These are phyloP conservation scores for Arnoldichthys spilopterus DNA, from an alignment of 2,797 vertebrate genomes.

Conservation along the genomic window DNA sequence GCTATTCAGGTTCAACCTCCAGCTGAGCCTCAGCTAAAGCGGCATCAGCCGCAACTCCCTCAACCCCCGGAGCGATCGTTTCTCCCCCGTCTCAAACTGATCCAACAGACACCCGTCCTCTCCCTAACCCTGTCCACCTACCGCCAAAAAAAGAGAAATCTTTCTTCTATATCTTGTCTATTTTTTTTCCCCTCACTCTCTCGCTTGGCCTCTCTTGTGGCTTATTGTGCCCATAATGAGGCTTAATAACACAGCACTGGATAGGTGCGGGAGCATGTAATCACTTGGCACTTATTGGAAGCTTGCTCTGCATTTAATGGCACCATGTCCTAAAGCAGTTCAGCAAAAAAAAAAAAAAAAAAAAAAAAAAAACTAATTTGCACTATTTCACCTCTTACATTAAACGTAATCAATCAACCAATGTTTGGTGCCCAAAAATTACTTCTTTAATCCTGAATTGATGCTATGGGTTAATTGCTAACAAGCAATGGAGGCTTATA, in stretches of 20 bases:
- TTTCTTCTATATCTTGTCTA: not conserved
- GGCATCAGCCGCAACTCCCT: not conserved
- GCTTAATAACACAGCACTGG: slow-evolving; percentile 46
- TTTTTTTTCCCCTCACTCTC: not conserved
- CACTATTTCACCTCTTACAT: no score
- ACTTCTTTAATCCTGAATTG: not conserved
- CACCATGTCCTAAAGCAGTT: slow-evolving; percentile 21
- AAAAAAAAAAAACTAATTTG: slow-evolving; percentile 8
- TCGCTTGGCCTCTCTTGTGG: not conserved
- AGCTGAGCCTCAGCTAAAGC: slow-evolving; percentile 29
- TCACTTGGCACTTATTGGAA: slow-evolving; percentile 43
- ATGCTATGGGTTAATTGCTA: no score
- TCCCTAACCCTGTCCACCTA: not conserved
- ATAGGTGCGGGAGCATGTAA: slow-evolving; percentile 47
- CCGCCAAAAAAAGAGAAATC: slow-evolving; percentile 8
- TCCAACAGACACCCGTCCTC: slow-evolving; percentile 11
- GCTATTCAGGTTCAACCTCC: slow-evolving; percentile 45
- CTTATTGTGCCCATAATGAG: slow-evolving; percentile 41
- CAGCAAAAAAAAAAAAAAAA: no score
- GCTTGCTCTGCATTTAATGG: slow-evolving; percentile 48
- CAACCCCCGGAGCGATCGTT: slow-evolving; percentile 19
- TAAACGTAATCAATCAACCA: not conserved
- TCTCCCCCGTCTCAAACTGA: slow-evolving; percentile 20
- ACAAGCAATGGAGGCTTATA: not conserved
- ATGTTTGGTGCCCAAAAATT: no score